Percentiles rank a stretch among this genome's conserved stretches.
Conservation (phyloP, 2,888 invertebrate genomes). For the Drosophila niveifrons region DNA sequence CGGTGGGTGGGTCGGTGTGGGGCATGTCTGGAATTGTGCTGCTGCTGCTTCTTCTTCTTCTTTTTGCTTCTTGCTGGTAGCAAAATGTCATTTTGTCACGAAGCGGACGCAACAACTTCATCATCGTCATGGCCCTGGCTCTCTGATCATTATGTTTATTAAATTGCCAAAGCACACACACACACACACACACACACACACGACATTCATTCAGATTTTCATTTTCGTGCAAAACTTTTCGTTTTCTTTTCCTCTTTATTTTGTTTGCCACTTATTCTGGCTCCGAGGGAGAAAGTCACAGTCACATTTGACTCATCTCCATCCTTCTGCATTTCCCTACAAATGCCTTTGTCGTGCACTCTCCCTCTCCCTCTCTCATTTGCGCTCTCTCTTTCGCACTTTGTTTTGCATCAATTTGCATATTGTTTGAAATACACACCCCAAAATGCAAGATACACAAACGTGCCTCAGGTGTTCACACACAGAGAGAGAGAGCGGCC, state of each 20-base stretch:
- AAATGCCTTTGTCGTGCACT: constrained; percentile 10
- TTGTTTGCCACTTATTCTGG: constrained; percentile 15
- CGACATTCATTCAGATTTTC: constrained; percentile 57
- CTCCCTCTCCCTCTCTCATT: background rate
- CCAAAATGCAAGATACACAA: constrained; percentile 20
- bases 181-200: constrained; percentile 38
- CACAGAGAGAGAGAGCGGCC: constrained; percentile 33
- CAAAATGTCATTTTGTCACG: constrained; percentile 81
- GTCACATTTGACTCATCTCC: constrained; percentile 44
- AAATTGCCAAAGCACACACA: constrained; percentile 54
- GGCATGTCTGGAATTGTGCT: constrained; percentile 31
- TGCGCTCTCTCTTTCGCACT: background rate
- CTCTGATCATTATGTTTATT: constrained; percentile 69
- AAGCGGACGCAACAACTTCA: constrained; percentile 64
- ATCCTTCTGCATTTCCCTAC: constrained; percentile 23
- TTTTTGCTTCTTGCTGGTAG: constrained; percentile 38
- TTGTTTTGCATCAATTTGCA: constrained; percentile 59
- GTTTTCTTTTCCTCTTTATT: constrained; percentile 30
- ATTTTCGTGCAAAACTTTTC: constrained; percentile 56
- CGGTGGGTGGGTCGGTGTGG: constrained; percentile 10
- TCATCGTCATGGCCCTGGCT: constrained; percentile 35
- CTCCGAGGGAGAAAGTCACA: constrained; percentile 47
- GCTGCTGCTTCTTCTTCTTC: background rate
- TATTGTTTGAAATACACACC: constrained; percentile 47
- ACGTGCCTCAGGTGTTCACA: constrained; percentile 41